Base-by-base conservation (phyloP, 2,113 vertebrate genomes). In the Tragelaphus buxtoni region DNA sequence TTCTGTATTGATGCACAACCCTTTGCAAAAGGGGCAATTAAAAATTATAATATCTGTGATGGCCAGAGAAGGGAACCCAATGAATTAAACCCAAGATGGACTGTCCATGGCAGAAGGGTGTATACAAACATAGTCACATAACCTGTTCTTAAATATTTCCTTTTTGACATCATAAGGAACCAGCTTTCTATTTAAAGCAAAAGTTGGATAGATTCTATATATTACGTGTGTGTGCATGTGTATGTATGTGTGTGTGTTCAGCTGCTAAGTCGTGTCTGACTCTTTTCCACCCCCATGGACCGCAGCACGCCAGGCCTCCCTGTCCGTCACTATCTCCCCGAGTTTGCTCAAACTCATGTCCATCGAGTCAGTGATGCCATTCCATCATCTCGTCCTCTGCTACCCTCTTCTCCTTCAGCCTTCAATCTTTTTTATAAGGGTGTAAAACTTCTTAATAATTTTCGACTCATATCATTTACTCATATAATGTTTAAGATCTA, bases 21-120 rank as follows among this genome's bases (percentile, higher is more conserved):
- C 17, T 79, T 3, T 26, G 5, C 0, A 2, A 3, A 79, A 56
- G 56, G 18, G 20, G 11, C 30, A n/a, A 5, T 12, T 16, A 35
- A 76, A 55, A 24, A 24, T 11, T 4, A 84, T 2, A 24, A 4
- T 4, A 9, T 12, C 47, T 2, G 4, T 28, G 39, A 16, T 20
- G 35, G 17, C 24, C 49, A 30, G 16, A 42, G 9, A 4, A n/a
- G 55, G 5, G 58, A 13, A 63, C 11, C 0, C 7, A 2, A 20
- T 22, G 32, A 85, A 17, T 39, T 20, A 56, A 90, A 55, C 10
- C 4, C 7, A 22, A 3, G 30, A 22, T 2, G n/a, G 4, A 20
- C 8, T 24, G 9, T 22, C 28, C 3, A 0, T 3, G 35, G 2
- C 8, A 0, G 45, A 35, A 63, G 2, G 13, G 3, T 22, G 4